phyloP scores from a whole-genome alignment of 2,797 vertebrate species.

The Protonibea diacanthus region DNA sequence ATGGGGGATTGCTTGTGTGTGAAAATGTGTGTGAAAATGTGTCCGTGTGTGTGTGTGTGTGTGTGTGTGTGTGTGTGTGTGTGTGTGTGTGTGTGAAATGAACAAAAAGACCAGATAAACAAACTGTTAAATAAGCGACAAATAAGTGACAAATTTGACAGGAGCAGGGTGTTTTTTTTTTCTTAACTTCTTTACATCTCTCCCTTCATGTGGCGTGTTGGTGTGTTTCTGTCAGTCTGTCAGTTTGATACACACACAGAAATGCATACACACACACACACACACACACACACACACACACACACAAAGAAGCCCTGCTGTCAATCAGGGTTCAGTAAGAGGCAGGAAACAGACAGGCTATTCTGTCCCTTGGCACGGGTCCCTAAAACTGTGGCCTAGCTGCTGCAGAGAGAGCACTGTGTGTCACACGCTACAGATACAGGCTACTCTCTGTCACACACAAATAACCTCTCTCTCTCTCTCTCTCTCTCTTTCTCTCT shows the following conservation, averaged over 20 bases:
- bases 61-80: neutral
- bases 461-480: constrained; percentile 60
- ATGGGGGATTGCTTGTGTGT: constrained; percentile 16
- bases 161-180: constrained; percentile 34
- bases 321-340: constrained; percentile 69
- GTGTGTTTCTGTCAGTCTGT: constrained; percentile 53
- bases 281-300: constrained; percentile 39
- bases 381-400: constrained; percentile 64
- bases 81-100: neutral
- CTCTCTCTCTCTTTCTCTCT: constrained; percentile 14
- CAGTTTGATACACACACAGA: constrained; percentile 44
- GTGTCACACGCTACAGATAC: constrained; percentile 81
- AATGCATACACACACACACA: constrained; percentile 3
- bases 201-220: constrained; percentile 27
- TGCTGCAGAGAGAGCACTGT: constrained; percentile 76
- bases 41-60: neutral
- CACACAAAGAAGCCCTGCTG: constrained; percentile 70
- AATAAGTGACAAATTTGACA: constrained; percentile 31
- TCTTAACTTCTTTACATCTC: constrained; percentile 43
- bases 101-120: constrained; percentile 37
- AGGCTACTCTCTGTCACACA: constrained; percentile 75
- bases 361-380: constrained; percentile 70
- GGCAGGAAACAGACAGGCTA: constrained; percentile 75
- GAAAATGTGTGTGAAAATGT: constrained; percentile 25
- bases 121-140: constrained; percentile 33